Base-by-base conservation (phyloP, 2,888 invertebrate genomes). In the Mythimna pallens region DNA sequence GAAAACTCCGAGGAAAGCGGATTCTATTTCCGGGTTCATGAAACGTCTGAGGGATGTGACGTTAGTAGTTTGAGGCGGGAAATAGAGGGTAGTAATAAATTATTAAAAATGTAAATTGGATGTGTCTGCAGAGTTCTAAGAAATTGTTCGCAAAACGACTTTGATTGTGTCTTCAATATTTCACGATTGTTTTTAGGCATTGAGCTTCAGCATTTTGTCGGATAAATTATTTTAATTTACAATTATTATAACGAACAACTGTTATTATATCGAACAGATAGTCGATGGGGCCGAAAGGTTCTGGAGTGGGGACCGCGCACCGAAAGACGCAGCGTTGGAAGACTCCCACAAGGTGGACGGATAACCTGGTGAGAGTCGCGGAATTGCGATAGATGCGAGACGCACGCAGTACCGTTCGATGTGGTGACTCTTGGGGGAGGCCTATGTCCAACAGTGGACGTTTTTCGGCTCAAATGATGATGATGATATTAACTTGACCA, bases 1-100 rank as follows among this genome's bases (percentile, higher is more conserved):
- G 79, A 67, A 80, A 80, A 58, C 79, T 80, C 52, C 14, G 30
- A 67, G 52, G 72, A 71, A 80, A 52, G 66, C 57, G 20, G 52
- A 67, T 83, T 79, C 74, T 83, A 79, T 79, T 83, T 79, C 79
- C 79, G 83, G 74, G 62, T 65, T 52, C 14, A 66, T 58, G 5
- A 59, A 63, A 22, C 64, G 55, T 57, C 57, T n/a, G 34, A 62
- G 57, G 34, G 52, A 66, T 20, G 61, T 34, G 47, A 76, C 22
- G 36, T 14, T n/a, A 59, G 25, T 14, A 54, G 14, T 22, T 36
- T 2, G 58, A 58, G 57, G n/a, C 30, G 30, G 63, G 54, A 81
- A 65, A 55, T 59, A 50, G 30, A 65, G 52, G 30, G 36, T 30
- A 74, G 36, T 20, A 20, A 57, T 74, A 47, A 47, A 76, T 30